Conservation (phyloP, 2,888 invertebrate genomes). For the Ophonus ardosiacus region DNA sequence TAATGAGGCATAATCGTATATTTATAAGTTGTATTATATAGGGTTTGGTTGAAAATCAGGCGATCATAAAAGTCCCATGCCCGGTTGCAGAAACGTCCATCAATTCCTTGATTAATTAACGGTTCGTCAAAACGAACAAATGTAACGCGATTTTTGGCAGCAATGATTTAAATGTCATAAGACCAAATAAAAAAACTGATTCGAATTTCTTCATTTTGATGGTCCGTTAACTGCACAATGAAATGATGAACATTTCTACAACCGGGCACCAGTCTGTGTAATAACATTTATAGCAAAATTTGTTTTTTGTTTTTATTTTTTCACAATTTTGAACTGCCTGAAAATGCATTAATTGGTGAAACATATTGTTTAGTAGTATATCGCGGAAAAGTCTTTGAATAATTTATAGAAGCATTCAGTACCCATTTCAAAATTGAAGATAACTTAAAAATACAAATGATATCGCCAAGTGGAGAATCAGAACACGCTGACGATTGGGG, state of each 20-base stretch:
- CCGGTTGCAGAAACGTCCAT: no score
- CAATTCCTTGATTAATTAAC: no score
- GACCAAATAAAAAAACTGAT: no score
- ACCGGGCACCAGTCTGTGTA: not conserved
- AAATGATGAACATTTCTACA: no score
- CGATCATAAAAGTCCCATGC: not conserved
- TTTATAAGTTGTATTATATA: not conserved
- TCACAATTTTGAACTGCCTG: no score
- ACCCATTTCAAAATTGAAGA: not conserved
- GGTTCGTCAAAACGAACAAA: no score
- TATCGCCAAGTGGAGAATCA: not conserved
- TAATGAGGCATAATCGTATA: not conserved
- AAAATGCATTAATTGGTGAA: no score
- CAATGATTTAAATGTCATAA: no score
- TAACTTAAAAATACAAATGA: not conserved
- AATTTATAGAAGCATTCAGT: not conserved
- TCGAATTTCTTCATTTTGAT: no score
- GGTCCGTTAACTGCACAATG: no score
- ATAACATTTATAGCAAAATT: not conserved
- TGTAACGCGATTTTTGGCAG: no score
- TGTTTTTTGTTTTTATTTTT: no score
- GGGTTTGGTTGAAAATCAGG: not conserved
- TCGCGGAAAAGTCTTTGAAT: not conserved
- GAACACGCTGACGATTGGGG: not conserved
- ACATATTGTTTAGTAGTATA: not conserved